Evolutionary conservation across 2,888 invertebrate species (phyloP), one percentile per base, ranked within the genome.

Genomic region (Rapana venosa): DNA sequence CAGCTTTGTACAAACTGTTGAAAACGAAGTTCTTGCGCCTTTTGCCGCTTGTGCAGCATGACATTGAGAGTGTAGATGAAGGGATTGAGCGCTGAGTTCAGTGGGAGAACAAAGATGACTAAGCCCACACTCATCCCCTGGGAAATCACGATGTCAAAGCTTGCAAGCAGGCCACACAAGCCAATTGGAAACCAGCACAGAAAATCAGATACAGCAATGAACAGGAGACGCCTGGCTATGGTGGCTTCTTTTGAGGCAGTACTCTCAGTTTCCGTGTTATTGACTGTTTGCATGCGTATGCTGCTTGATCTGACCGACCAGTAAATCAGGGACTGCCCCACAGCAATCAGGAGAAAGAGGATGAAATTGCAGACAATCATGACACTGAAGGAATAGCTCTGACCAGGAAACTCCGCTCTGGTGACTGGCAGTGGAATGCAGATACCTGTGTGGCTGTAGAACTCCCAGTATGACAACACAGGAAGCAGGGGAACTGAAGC

Each of bases 31-130:
- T 87, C 87, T n/a, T 74, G 47, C 13, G 74, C 87, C 20, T 66
- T 70, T 0, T 88, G 79, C 36, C 91, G 35, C 30, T 87, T 88
- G 35, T 88, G 58, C 56, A 88, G 87, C 22, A 87, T 56, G 35
- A 83, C 83, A 87, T 91, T 91, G 17, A 90, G 87, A 17, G 91
- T 91, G 89, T 91, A 91, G 36, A 91, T 84, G 85, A 89, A 91
- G 26, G 97, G 97, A 92, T 97, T 97, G 61, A 97, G 95, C 32
- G 97, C 97, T 0, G 97, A 96, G 93, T 97, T 97, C 77, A 97
- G 94, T 0, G 97, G 97, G 35, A 97, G 94, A 0, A 97, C 96
- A 92, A 97, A 97, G 30, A 97, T 88, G n/a, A 89, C 88, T 35
- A 90, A 36, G 5, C 84, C 88, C 35, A 88, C 88, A 70, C 88